A percentile compares a stretch with the other conserved stretches of the same genome.
These are phyloP conservation scores for Pantala flavescens DNA, from an alignment of 1,140 invertebrate species.

Conservation along the genomic window DNA sequence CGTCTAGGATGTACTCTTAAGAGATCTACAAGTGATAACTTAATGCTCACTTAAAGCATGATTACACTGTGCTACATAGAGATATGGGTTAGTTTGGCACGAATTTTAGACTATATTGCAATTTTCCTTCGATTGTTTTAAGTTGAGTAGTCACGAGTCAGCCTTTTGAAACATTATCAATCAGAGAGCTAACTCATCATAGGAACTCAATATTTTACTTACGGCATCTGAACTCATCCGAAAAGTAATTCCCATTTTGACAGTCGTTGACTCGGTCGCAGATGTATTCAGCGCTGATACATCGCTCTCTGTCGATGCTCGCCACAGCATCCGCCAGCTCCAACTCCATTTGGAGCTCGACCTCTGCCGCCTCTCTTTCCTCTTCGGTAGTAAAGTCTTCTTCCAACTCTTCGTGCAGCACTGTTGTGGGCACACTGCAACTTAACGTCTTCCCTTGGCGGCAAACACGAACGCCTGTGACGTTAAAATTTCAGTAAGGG, in stretches of 20 bases:
- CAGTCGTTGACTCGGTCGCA: slow-evolving; percentile 39
- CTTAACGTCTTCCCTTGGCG: neutral
- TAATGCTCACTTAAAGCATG: too few species aligned
- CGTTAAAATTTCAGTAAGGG: neutral
- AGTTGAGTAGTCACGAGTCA: too few species aligned
- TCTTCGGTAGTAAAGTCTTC: neutral
- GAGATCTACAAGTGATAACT: too few species aligned
- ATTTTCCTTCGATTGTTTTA: too few species aligned
- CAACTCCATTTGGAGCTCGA: neutral
- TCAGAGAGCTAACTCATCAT: too few species aligned
- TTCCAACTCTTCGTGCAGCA: neutral
- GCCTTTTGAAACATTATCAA: too few species aligned
- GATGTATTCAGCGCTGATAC: slow-evolving; percentile 28
- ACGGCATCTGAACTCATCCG: slow-evolving; percentile 38
- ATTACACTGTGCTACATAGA: too few species aligned
- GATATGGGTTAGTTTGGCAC: too few species aligned
- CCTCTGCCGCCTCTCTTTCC: neutral
- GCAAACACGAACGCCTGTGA: slow-evolving; percentile 11
- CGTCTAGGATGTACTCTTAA: too few species aligned
- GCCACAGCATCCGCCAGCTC: neutral
- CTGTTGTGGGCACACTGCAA: neutral
- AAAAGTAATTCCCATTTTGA: slow-evolving; percentile 28
- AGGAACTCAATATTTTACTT: slow-evolving; percentile 22
- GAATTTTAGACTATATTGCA: too few species aligned
- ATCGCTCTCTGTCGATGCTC: slow-evolving; percentile 22